A percentile compares a stretch with the other conserved stretches of the same genome.
phyloP scores from a whole-genome alignment of 2,797 vertebrate species.

The Molossus alvarezi region DNA sequence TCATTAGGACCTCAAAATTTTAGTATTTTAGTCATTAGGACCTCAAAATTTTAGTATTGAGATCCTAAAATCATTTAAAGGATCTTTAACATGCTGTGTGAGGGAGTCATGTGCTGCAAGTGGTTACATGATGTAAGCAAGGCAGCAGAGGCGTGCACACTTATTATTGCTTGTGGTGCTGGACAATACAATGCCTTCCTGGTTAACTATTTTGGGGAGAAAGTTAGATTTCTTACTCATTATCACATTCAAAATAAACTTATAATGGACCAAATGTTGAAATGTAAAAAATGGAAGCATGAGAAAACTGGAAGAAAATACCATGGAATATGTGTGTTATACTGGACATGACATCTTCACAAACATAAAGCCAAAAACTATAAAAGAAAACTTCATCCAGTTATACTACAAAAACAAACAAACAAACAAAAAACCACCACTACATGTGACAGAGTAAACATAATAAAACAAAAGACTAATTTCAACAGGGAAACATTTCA shows the following conservation, averaged over 20 bases:
- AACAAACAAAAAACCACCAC: background rate
- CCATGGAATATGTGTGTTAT: background rate
- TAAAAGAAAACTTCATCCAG: background rate
- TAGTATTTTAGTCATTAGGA: too few relatives aligned
- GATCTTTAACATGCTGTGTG: background rate
- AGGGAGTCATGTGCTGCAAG: accelerated
- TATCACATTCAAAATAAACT: background rate
- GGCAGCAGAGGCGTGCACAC: background rate
- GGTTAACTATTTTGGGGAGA: background rate
- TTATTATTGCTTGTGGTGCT: background rate
- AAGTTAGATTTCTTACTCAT: background rate
- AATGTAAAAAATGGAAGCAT: background rate
- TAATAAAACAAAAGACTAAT: background rate
- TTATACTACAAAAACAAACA: background rate
- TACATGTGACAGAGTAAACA: background rate
- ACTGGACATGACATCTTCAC: background rate
- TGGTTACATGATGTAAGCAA: accelerated
- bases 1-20: background rate
- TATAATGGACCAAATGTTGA: background rate
- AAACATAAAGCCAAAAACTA: background rate
- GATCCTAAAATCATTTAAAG: background rate
- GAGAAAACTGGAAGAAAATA: conserved; percentile 28
- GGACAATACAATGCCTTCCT: background rate
- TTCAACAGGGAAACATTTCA: background rate
- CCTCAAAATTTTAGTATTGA: background rate